phyloP scores from a whole-genome alignment of 2,113 vertebrate species.

The Bufo gargarizans region DNA sequence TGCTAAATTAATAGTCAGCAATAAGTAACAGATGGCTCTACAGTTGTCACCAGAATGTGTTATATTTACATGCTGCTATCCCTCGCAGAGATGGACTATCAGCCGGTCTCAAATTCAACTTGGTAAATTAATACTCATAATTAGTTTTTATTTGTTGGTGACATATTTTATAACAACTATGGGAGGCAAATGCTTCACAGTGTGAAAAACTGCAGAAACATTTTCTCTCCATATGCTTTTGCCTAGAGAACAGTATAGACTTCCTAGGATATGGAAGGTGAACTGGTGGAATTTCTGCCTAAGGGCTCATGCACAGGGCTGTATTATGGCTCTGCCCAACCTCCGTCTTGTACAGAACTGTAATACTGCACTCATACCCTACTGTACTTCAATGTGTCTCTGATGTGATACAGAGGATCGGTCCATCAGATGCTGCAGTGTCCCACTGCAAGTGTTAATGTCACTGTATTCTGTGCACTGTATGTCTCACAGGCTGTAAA shows the following conservation, averaged over 20 bases:
- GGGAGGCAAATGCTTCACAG: background rate
- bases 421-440: background rate
- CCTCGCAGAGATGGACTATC: background rate
- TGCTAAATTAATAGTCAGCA: slow-evolving; percentile 2
- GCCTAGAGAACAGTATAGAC: background rate
- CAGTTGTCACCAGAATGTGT: background rate
- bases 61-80: background rate
- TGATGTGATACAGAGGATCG: background rate
- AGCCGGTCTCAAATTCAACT: background rate
- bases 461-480: no score
- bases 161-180: background rate
- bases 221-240: background rate
- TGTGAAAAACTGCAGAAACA: background rate
- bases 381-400: background rate
- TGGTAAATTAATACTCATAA: background rate
- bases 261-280: background rate
- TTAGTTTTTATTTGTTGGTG: background rate
- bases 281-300: background rate
- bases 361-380: no score
- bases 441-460: no score
- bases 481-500: no score
- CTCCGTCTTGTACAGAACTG: no score
- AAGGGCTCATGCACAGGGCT: background rate
- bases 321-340: background rate
- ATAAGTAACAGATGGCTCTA: background rate